Percentiles rank a stretch among this genome's conserved stretches.
Conservation (phyloP, 2,113 vertebrate genomes). For the Tricholaema leucomelas region DNA sequence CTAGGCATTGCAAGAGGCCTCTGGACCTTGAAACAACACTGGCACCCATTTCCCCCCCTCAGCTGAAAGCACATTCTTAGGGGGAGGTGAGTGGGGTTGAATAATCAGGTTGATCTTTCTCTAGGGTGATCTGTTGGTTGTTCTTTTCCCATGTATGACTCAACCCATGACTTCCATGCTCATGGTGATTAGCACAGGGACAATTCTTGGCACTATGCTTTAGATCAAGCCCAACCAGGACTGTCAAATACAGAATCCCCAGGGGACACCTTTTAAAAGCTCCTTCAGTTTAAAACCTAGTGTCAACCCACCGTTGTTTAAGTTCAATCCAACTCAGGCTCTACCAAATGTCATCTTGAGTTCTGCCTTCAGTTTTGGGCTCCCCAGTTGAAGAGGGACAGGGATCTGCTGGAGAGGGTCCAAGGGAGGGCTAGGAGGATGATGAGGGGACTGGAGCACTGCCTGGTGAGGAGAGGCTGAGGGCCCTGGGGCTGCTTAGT, state of each 20-base stretch:
- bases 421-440: too few species aligned
- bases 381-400: too few species aligned
- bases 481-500: too few species aligned
- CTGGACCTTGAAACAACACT: not conserved
- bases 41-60: not conserved
- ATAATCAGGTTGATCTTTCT: not conserved
- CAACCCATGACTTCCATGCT: not conserved
- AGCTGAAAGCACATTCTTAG: not conserved
- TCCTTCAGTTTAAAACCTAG: not conserved
- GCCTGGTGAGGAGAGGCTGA: too few species aligned
- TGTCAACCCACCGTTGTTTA: not conserved
- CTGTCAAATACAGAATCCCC: not conserved
- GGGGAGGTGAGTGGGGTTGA: not conserved
- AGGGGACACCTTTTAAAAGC: not conserved
- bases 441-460: too few species aligned
- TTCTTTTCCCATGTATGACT: not conserved
- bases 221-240: not conserved
- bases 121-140: not conserved
- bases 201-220: not conserved
- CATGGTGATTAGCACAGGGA: not conserved
- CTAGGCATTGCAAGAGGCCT: not conserved
- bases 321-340: not conserved
- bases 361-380: too few species aligned
- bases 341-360: not conserved
- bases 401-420: too few species aligned